Base-by-base conservation (phyloP, 2,888 invertebrate genomes). In the Melipona beecheii region DNA sequence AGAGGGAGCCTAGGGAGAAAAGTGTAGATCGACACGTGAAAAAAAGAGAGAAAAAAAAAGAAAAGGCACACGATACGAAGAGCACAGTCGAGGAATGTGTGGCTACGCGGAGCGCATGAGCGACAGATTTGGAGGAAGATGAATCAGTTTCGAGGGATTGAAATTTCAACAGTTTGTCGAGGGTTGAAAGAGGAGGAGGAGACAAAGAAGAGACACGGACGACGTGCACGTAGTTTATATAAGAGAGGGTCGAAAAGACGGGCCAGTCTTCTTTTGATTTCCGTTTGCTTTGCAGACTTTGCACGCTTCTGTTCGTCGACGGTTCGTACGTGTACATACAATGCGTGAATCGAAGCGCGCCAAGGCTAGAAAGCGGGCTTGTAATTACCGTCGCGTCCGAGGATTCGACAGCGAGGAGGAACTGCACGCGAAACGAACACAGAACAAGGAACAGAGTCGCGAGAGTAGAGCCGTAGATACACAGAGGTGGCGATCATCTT, bases 231-330 rank as follows among this genome's bases (percentile, higher is more conserved):
- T 88, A 88, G 80, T 76, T 75, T 66, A 58, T 85, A 84, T 83
- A 84, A 84, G 84, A 52, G 64, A 86, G 76, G 83, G 84, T 84
- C 89, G 83, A 86, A 75, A 75, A 79, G 83, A 90, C 83, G 85
- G 90, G 90, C 89, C 89, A 89, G 90, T 90, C 83, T 84, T 84
- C 82, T 83, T 82, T 88, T 68, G 21, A 77, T 86, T 81, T 58
- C 49, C 43, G 43, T 72, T 56, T 74, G 54, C 11, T 70, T 84
- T 75, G 31, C 86, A 85, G 85, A 87, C 85, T 89, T 85, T 87
- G 82, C 75, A 85, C 72, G 77, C 82, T 71, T 68, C 70, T 62
- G 21, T 69, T 52, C 19, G 0, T 36, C 24, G 49, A 72, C 21
- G 43, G 43, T 43, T 9, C 43, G 72, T 71, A 70, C 68, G 66